These are phyloP conservation scores for Spongilla lacustris DNA, from an alignment of 37 sponge, comb jelly and placozoan genomes.

Conservation along the genomic window DNA sequence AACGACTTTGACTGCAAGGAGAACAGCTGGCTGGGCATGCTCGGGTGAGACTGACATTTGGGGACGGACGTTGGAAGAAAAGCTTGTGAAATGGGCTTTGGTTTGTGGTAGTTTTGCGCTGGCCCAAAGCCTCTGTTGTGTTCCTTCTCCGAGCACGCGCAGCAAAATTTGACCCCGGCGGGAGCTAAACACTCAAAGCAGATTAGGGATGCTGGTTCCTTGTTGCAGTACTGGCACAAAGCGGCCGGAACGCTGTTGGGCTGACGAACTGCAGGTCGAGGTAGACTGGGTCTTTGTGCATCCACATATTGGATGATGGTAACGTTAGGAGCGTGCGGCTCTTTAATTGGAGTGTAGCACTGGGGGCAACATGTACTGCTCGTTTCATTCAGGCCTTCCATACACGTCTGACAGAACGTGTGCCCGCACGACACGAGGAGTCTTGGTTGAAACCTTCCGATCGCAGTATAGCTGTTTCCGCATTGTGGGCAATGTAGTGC, in stretches of 20 bases:
- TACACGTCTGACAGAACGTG: slow-evolving; percentile 65
- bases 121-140: slow-evolving; percentile 56
- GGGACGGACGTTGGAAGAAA: slow-evolving; percentile 37
- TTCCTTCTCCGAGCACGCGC: slow-evolving; percentile 26
- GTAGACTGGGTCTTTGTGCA: background rate
- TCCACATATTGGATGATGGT: slow-evolving; percentile 69
- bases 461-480: slow-evolving; percentile 36
- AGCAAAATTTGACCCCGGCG: slow-evolving; percentile 59
- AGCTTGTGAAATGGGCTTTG: slow-evolving; percentile 35
- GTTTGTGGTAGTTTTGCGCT: slow-evolving; percentile 42
- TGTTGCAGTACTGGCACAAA: slow-evolving; percentile 55
- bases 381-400: background rate
- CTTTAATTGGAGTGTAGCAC: slow-evolving; percentile 29
- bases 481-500: slow-evolving; percentile 43
- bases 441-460: slow-evolving; percentile 56
- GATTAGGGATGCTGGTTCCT: slow-evolving; percentile 28
- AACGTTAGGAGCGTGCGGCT: slow-evolving; percentile 62
- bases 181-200: slow-evolving; percentile 63
- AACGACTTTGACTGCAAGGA: slow-evolving; percentile 52
- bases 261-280: too few species aligned
- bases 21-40: slow-evolving; percentile 39
- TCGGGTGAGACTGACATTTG: slow-evolving; percentile 32
- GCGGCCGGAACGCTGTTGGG: background rate
- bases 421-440: slow-evolving; percentile 59
- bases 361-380: slow-evolving; percentile 37